phyloP scores from a whole-genome alignment of 35 echinoderm and acorn worm species.

The Patiria miniata region DNA sequence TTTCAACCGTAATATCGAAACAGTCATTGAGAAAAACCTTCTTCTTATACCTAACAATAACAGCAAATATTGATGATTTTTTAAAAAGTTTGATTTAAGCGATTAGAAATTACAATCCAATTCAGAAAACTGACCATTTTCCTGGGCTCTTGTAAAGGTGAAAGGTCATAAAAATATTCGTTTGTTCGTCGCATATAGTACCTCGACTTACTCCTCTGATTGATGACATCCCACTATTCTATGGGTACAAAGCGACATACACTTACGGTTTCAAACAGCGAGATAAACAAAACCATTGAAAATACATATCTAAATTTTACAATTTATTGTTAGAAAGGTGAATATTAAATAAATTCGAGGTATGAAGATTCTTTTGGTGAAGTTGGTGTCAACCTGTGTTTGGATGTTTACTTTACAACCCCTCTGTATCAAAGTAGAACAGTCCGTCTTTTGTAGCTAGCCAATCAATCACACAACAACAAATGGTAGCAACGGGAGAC shows the following conservation, averaged over 20 bases:
- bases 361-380: too few species aligned
- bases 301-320: too few species aligned
- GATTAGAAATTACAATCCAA: not conserved
- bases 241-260: too few species aligned
- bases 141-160: not conserved
- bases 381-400: too few species aligned
- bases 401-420: too few species aligned
- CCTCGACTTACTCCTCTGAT: not conserved
- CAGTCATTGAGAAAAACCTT: too few species aligned
- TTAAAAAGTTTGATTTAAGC: not conserved
- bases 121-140: not conserved
- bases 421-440: not conserved
- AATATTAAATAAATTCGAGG: too few species aligned
- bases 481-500: not conserved
- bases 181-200: not conserved
- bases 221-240: not conserved
- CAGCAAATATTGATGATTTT: not conserved
- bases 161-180: not conserved
- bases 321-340: too few species aligned
- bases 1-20: too few species aligned
- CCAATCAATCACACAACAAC: conserved; percentile 19
- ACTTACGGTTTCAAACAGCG: too few species aligned
- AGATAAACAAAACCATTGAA: too few species aligned
- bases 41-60: not conserved
- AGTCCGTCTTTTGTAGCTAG: not conserved